Percentiles rank a stretch among this genome's conserved stretches.
Evolutionary conservation across 2,888 invertebrate genomes (phyloP).

Genomic region (Dolichopus griseipennis): DNA sequence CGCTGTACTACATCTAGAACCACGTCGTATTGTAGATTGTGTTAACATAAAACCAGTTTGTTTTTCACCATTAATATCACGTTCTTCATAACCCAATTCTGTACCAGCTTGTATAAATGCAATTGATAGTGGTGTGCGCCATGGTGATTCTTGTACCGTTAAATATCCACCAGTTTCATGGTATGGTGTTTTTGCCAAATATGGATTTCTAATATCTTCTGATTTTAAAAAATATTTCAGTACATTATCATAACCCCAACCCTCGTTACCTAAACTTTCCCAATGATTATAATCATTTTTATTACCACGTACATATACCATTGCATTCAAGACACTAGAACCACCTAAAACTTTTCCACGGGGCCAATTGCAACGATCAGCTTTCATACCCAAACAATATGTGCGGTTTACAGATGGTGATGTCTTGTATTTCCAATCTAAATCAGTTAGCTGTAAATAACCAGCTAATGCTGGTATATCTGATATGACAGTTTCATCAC

Average conservation of each 20-base stretch:
- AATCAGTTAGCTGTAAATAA: slow-evolving; percentile 73
- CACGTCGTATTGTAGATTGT: slow-evolving; percentile 75
- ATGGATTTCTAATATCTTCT: slow-evolving; percentile 80
- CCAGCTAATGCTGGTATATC: slow-evolving; percentile 79
- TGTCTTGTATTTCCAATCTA: slow-evolving; percentile 90
- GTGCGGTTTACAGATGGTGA: slow-evolving; percentile 65
- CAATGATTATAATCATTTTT: slow-evolving; percentile 78
- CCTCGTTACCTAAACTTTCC: slow-evolving; percentile 72
- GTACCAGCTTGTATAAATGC: slow-evolving; percentile 73
- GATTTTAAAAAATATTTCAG: slow-evolving; percentile 79
- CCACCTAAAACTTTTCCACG: slow-evolving; percentile 87
- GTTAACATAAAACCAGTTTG: slow-evolving; percentile 83
- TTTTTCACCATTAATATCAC: slow-evolving; percentile 72
- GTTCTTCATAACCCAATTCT: slow-evolving; percentile 71
- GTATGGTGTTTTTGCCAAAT: slow-evolving; percentile 63
- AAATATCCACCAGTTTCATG: slow-evolving; percentile 71
- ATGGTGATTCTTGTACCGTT: slow-evolving; percentile 76
- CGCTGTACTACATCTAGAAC: slow-evolving; percentile 77
- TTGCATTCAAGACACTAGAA: slow-evolving; percentile 78
- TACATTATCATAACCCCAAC: slow-evolving; percentile 78
- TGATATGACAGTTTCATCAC: slow-evolving; percentile 80
- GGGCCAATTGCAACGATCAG: slow-evolving; percentile 83
- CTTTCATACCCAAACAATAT: slow-evolving; percentile 82
- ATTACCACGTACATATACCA: slow-evolving; percentile 87
- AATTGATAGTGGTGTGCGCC: slow-evolving; percentile 72